phyloP scores from a whole-genome alignment of 2,113 vertebrate species.

The Phylloscopus whistleri region DNA sequence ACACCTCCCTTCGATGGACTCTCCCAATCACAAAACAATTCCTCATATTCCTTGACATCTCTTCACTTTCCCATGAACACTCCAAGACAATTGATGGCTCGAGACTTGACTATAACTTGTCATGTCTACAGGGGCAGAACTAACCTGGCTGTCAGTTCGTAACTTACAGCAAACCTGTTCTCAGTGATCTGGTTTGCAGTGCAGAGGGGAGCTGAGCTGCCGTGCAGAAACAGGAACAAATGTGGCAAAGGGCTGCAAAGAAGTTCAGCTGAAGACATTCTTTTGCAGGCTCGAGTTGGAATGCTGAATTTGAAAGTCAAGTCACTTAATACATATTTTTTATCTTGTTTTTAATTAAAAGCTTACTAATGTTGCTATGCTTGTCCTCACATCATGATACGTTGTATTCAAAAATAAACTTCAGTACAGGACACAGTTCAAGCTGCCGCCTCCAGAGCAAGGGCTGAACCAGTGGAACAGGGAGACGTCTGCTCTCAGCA shows the following conservation, averaged over 20 bases:
- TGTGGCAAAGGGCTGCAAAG: not conserved
- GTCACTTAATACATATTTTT: not conserved
- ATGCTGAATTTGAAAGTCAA: not conserved
- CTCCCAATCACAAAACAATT: not conserved
- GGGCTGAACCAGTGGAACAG: not conserved
- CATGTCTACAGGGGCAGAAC: not conserved
- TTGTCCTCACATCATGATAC: not conserved
- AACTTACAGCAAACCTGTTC: not conserved
- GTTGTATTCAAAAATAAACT: not conserved
- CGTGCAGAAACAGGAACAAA: not conserved
- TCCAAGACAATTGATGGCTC: not conserved
- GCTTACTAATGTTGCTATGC: not conserved
- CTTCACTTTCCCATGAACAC: not conserved
- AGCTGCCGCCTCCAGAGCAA: not conserved
- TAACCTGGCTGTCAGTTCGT: not conserved
- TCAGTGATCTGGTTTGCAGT: not conserved
- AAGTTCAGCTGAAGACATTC: not conserved
- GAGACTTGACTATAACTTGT: not conserved
- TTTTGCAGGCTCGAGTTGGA: not conserved
- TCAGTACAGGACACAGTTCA: not conserved
- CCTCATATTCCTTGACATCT: not conserved
- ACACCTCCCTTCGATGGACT: not conserved
- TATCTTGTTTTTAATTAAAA: not conserved
- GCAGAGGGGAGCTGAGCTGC: not conserved
- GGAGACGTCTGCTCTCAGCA: not conserved